phyloP scores from a whole-genome alignment of 2,113 vertebrate genomes.

The Falcunculus frontatus region DNA sequence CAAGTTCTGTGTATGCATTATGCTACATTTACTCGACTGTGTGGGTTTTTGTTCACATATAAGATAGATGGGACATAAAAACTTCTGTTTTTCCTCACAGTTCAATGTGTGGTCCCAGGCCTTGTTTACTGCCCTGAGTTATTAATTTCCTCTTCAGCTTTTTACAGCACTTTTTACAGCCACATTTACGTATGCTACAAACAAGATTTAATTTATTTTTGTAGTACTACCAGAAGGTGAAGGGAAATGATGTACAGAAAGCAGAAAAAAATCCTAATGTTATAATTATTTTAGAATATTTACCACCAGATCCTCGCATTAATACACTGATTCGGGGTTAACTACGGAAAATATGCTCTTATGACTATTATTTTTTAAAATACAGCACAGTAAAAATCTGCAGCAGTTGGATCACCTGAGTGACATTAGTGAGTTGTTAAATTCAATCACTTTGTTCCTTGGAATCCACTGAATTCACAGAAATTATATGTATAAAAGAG shows the following conservation, averaged over 20 bases:
- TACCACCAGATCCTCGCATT: neutral
- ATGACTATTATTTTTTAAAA: neutral
- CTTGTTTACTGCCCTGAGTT: neutral
- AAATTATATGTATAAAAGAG: neutral
- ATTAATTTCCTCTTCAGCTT: conserved; percentile 18
- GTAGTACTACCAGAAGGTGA: neutral
- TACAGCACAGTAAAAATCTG: neutral
- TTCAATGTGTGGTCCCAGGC: conserved; percentile 5
- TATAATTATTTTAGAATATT: neutral
- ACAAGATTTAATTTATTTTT: neutral
- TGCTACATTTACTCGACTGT: neutral
- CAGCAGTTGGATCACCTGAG: neutral
- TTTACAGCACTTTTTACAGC: neutral
- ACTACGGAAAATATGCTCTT: neutral
- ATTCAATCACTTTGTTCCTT: neutral
- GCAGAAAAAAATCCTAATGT: neutral
- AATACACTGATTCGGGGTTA: neutral
- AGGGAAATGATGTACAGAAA: neutral
- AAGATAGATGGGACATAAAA: neutral
- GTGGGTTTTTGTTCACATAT: neutral
- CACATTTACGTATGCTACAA: neutral
- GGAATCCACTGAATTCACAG: neutral
- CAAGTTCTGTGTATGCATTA: neutral
- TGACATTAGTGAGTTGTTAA: neutral
- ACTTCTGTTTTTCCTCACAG: conserved; percentile 1